Evolutionary conservation across 2,113 vertebrate genomes (phyloP).

Genomic region (Anthoscopus minutus): DNA sequence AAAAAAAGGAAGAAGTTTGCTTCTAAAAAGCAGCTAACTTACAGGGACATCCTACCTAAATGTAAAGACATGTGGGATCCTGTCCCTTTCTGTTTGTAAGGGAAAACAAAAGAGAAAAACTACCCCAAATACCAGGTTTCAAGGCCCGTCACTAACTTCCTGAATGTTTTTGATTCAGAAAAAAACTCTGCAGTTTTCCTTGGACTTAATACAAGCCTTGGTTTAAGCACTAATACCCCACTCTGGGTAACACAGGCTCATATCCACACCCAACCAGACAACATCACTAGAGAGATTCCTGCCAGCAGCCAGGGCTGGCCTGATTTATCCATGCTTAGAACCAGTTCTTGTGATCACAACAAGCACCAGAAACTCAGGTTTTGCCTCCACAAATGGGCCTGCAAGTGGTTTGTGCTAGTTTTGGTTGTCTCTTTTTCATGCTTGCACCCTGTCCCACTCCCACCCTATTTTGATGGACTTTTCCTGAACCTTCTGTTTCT

Average conservation of each 20-base stretch:
- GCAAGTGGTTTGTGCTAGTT: background rate
- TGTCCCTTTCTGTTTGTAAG: background rate
- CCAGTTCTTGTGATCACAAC: background rate
- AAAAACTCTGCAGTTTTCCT: background rate
- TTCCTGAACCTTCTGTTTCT: background rate
- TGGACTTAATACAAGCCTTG: background rate
- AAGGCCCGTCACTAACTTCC: background rate
- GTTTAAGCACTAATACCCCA: background rate
- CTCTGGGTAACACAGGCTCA: background rate
- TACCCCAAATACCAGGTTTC: background rate
- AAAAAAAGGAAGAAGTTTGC: background rate
- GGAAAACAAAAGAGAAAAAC: background rate
- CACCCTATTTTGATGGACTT: background rate
- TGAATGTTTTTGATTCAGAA: background rate
- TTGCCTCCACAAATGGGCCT: background rate
- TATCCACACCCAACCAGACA: background rate
- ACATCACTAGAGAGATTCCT: background rate
- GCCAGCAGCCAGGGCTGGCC: background rate
- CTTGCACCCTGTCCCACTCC: background rate
- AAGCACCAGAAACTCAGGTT: background rate
- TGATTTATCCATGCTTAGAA: background rate
- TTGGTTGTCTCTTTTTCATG: background rate
- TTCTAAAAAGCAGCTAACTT: background rate
- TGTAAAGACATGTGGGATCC: background rate
- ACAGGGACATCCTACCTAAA: background rate